These are phyloP conservation scores for Cyanoderma ruficeps DNA, from an alignment of 2,113 vertebrate species.

Conservation along the genomic window DNA sequence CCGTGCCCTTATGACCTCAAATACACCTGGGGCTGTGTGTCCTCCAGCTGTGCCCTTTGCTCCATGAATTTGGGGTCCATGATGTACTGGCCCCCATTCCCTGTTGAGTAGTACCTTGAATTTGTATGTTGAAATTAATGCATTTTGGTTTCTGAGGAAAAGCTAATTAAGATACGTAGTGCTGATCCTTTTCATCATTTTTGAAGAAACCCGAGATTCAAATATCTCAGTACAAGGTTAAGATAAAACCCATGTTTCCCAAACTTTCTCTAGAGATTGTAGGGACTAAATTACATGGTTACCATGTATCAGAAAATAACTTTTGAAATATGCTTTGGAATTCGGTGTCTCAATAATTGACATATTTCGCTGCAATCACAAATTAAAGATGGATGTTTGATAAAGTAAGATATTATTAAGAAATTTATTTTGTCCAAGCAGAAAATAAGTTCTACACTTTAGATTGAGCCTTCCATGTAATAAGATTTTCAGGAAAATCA, in stretches of 20 bases:
- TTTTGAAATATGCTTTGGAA: neutral
- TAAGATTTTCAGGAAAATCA: neutral
- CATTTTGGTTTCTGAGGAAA: neutral
- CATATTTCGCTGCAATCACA: neutral
- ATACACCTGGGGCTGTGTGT: no score
- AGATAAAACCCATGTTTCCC: neutral
- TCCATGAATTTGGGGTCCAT: neutral
- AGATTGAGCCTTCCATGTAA: neutral
- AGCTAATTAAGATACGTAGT: neutral
- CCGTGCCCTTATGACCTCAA: rapidly evolving
- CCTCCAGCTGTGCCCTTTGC: neutral
- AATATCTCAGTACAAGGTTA: neutral
- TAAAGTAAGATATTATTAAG: neutral
- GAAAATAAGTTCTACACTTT: neutral
- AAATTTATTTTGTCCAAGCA: neutral
- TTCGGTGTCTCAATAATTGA: neutral
- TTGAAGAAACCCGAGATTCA: neutral
- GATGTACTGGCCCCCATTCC: neutral
- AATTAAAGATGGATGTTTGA: neutral
- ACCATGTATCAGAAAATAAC: neutral
- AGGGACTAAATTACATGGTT: neutral
- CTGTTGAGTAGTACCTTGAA: neutral
- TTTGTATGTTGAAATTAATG: neutral
- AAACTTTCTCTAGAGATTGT: neutral
- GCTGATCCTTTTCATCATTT: neutral